These are phyloP conservation scores for Cheilosia urbana DNA, from an alignment of 2,888 invertebrate genomes.

Conservation along the genomic window DNA sequence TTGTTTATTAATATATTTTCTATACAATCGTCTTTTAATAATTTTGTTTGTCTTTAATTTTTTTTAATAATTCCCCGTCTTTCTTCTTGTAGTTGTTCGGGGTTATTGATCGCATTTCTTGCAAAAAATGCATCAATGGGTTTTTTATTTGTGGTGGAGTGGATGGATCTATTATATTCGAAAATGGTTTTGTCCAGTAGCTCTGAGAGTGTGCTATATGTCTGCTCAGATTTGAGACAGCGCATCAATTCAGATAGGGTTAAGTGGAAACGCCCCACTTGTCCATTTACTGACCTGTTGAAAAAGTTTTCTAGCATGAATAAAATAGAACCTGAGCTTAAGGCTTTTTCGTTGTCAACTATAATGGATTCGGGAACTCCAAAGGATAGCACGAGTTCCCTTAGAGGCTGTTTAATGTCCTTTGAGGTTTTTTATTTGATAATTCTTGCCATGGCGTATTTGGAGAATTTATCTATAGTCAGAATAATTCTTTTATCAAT, in stretches of 20 bases:
- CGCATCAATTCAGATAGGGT: not conserved
- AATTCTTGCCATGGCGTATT: too few relatives aligned
- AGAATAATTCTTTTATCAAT: too few relatives aligned
- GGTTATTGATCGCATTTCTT: not conserved
- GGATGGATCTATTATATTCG: conserved; percentile 3
- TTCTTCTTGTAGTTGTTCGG: not conserved
- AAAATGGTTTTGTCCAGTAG: not conserved
- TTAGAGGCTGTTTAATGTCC: too few relatives aligned
- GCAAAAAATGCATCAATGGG: not conserved
- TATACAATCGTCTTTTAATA: too few relatives aligned
- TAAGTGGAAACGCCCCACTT: not conserved
- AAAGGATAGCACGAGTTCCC: too few relatives aligned
- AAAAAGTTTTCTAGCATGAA: too few relatives aligned
- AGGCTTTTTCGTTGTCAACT: too few relatives aligned
- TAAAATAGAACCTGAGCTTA: too few relatives aligned
- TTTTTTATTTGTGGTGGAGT: not conserved
- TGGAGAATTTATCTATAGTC: too few relatives aligned
- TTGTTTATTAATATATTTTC: too few relatives aligned
- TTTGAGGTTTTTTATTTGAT: too few relatives aligned
- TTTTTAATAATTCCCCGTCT: not conserved
- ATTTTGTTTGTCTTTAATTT: not conserved
- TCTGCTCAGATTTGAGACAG: not conserved
- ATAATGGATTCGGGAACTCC: too few relatives aligned
- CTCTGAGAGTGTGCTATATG: not conserved
- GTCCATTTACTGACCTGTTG: not conserved